Percentiles rank a stretch among this genome's conserved stretches.
These are phyloP conservation scores for Microctonus brassicae DNA, from an alignment of 2,888 invertebrate genomes.

Conservation along the genomic window DNA sequence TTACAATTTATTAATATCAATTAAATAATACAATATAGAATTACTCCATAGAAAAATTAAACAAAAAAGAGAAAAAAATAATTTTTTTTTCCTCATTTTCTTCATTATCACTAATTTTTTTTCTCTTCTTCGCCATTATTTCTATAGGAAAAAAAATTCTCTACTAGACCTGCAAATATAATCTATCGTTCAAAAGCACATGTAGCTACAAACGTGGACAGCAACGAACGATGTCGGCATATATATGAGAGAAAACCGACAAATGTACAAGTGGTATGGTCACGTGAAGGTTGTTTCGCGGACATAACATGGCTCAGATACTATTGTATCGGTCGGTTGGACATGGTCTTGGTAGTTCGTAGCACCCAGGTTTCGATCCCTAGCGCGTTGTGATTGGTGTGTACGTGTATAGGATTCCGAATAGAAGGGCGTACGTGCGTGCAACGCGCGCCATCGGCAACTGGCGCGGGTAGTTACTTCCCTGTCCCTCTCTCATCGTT, in stretches of 20 bases:
- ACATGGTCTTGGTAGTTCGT: slow-evolving; percentile 45
- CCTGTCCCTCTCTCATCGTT: slow-evolving; percentile 20
- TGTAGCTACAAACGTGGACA: neutral
- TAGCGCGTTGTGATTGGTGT: slow-evolving; percentile 53
- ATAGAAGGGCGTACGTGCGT: slow-evolving; percentile 48
- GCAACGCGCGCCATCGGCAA: slow-evolving; percentile 45
- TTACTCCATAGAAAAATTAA: too few relatives aligned
- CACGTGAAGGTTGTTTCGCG: slow-evolving; percentile 31
- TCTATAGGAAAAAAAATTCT: too few relatives aligned
- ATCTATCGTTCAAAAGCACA: neutral
- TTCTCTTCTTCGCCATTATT: too few relatives aligned
- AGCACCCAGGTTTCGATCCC: slow-evolving; percentile 48
- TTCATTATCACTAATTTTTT: too few relatives aligned
- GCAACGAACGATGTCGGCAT: neutral
- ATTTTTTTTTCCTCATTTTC: neutral
- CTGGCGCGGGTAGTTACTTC: slow-evolving; percentile 35
- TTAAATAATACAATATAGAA: neutral
- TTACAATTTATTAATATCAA: neutral
- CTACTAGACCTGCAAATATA: too few relatives aligned
- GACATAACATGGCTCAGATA: slow-evolving; percentile 31
- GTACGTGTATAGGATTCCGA: slow-evolving; percentile 52
- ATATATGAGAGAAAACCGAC: slow-evolving; percentile 28
- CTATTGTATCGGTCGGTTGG: slow-evolving; percentile 45
- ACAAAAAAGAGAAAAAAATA: neutral
- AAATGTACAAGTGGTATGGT: slow-evolving; percentile 39